Base-by-base conservation (phyloP, 1,140 invertebrate species). In the Ostrea denselamellosa region DNA sequence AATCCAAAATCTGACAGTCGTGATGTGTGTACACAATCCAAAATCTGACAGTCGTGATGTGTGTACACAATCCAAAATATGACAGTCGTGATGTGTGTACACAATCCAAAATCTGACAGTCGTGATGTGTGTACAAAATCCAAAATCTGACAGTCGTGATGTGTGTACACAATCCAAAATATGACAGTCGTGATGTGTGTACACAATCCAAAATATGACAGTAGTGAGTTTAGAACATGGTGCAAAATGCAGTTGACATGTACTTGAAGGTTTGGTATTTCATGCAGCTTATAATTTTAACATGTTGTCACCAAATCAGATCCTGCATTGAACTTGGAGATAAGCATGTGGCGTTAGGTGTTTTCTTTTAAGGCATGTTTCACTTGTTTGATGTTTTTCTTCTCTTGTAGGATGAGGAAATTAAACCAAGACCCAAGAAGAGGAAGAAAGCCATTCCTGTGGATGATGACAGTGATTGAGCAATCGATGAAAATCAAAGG, bases 371-470 rank as follows among this genome's bases (percentile, higher is more conserved):
- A 2, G 34, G 5, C 34, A 44, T 44, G 34, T 44, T 90, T 65
- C 90, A 62, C 93, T 19, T 84, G 62, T 14, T 58, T 65, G 71
- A 54, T n/a, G 62, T 25, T 82, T 58, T 71, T 28, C 17, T 56
- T 44, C n/a, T 28, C 25, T 34, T 87, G 52, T 97, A 97, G 92
- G 97, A 98, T 95, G 97, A 97, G 95, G 96, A 97, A 90, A 96
- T 97, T 4, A 98, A 97, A 95, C 97, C 97, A 93, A 97, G 97
- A 95, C 96, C 97, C 25, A 97, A 97, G 95, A 97, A 97, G 94
- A 96, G 97, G 95, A 98, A 97, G 96, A 97, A 98, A 95, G 95
- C 96, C 65, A 95, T 95, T 90, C 94, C 95, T 89, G 96, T 97
- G 91, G 97, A 97, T 17, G 92, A 93, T 85, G 97, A 98, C 95